phyloP scores from a whole-genome alignment of 2,888 invertebrate genomes.

The Embidobia sp. region DNA sequence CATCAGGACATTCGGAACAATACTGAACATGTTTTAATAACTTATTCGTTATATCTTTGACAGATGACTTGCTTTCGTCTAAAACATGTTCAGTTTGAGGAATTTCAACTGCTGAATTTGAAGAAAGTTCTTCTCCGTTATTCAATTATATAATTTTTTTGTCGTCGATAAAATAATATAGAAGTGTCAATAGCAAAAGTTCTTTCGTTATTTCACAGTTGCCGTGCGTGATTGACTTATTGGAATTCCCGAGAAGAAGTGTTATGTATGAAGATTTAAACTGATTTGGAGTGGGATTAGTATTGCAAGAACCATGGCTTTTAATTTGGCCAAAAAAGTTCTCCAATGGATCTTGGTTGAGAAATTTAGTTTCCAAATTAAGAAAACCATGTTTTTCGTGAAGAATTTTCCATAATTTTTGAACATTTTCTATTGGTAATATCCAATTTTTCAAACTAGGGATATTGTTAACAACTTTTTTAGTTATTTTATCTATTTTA shows the following conservation, averaged over 20 bases:
- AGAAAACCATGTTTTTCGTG: background rate
- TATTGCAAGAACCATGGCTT: constrained; percentile 5
- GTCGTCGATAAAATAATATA: background rate
- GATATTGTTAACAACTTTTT: background rate
- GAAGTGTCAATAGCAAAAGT: background rate
- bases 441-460: constrained; percentile 10
- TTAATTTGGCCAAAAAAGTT: constrained; percentile 37
- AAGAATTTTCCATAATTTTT: constrained; percentile 7
- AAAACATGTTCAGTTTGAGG: too few species aligned
- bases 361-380: background rate
- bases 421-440: background rate
- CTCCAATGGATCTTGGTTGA: constrained; percentile 46
- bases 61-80: too few species aligned
- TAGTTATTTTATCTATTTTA: too few species aligned
- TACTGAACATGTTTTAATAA: background rate
- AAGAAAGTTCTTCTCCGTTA: background rate
- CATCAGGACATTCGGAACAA: background rate
- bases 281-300: constrained; percentile 11
- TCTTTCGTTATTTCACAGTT: constrained; percentile 1
- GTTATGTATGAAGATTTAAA: constrained; percentile 6
- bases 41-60: background rate
- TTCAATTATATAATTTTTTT: background rate
- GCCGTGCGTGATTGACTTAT: background rate
- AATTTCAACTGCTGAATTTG: background rate
- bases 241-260: background rate